Base-by-base conservation (phyloP, 1,140 invertebrate species). In the Amyelois transitella region DNA sequence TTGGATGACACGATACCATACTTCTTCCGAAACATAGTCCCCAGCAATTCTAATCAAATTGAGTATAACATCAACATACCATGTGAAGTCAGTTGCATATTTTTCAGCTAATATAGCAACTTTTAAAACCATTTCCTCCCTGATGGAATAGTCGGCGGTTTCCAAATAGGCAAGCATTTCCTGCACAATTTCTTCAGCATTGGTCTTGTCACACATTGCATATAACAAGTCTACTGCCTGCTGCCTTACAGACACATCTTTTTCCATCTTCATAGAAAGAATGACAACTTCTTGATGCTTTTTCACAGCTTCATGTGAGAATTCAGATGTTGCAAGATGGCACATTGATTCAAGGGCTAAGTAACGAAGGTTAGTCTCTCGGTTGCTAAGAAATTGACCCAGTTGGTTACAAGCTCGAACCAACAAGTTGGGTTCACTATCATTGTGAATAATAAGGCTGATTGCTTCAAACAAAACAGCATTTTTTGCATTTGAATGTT, bases 281-380 rank as follows among this genome's bases (percentile, higher is more conserved):
- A 99, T 99, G 24, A 99, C 98, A 17, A 99, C 99, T 89, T 99
- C 98, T 89, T 99, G 98, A 83, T 99, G 99, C 79, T 99, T 99
- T 84, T 99, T 99, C 0, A 99, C 98, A 62, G 99, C 99, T 86
- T 99, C 99, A 88, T 99, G 98, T 22, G 98, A 99, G 85, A 99
- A 99, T 89, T 99, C 99, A 1, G 98, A 99, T 7, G 97, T 99
- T 18, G 99, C 98, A 67, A 99, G 90, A 75, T 99, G 94, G 88
- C 99, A 99, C 98, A 99, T 99, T 21, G 98, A 99, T 86, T 99
- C 99, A 38, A 99, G 91, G 38, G 99, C 98, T 72, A 99, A 90
- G 81, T 99, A 99, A 63, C 98, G 93, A 53, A 99, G 90, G 90
- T 99, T 99, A 0, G 99, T 99, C 89, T 99, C 99, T 60, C 98